phyloP scores from a whole-genome alignment of 2,113 vertebrate species.

The Pleuronectes platessa region DNA sequence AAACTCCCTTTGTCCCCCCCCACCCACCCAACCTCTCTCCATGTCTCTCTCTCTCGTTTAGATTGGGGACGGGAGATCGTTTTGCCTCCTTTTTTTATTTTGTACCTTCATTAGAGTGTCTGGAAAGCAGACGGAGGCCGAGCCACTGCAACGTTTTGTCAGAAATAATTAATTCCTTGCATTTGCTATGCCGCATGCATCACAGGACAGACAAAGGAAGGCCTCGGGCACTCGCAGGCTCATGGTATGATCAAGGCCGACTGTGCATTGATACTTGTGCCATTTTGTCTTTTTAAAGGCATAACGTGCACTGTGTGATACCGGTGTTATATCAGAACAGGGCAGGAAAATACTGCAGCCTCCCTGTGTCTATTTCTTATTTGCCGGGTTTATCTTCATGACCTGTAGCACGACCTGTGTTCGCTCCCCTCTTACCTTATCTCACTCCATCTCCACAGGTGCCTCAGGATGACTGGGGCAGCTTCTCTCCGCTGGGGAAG shows the following conservation, averaged over 20 bases:
- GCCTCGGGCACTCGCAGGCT: constrained; percentile 32
- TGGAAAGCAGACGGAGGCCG: constrained; percentile 51
- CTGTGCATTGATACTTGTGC: constrained; percentile 5
- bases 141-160: constrained; percentile 52
- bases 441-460: constrained; percentile 82
- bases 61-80: constrained; percentile 57
- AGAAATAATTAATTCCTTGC: constrained; percentile 44
- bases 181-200: constrained; percentile 64
- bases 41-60: constrained; percentile 58
- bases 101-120: constrained; percentile 64
- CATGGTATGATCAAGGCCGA: constrained; percentile 58
- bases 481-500: constrained; percentile 87
- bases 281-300: neutral
- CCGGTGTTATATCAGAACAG: neutral
- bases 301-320: neutral
- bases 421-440: constrained; percentile 3
- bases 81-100: constrained; percentile 43
- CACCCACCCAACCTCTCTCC: constrained; percentile 21
- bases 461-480: constrained; percentile 94
- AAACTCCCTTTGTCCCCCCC: constrained; percentile 64
- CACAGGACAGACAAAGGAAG: constrained; percentile 51
- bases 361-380: neutral
- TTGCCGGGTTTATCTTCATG: constrained; percentile 1
- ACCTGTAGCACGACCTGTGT: constrained; percentile 1
- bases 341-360: constrained; percentile 13